These are phyloP conservation scores for Scalopus aquaticus DNA, from an alignment of 2,113 vertebrate species.

Conservation along the genomic window DNA sequence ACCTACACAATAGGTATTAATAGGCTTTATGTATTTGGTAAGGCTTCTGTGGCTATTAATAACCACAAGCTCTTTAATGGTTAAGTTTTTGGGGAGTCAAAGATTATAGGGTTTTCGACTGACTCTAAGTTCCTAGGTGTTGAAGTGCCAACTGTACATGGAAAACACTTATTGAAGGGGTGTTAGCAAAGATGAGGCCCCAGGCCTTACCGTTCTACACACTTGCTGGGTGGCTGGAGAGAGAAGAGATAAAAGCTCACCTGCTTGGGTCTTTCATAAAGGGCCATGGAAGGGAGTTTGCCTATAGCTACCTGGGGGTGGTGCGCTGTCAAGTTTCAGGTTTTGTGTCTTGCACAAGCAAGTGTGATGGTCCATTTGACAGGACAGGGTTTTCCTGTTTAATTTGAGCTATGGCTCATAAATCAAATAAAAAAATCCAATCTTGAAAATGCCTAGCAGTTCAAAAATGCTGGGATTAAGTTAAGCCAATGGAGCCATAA, in stretches of 20 bases:
- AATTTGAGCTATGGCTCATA: conserved; percentile 22
- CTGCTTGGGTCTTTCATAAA: background rate
- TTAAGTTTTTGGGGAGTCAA: background rate
- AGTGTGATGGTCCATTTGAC: background rate
- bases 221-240: background rate
- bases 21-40: background rate
- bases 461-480: conserved; percentile 30
- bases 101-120: background rate
- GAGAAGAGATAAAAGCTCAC: background rate
- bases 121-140: background rate
- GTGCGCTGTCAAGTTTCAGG: rapidly evolving
- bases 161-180: background rate
- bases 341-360: background rate
- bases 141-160: background rate
- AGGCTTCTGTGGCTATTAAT: background rate
- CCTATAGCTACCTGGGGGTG: rapidly evolving
- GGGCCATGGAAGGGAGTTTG: background rate
- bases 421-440: conserved; percentile 54
- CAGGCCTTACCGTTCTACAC: background rate
- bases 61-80: background rate
- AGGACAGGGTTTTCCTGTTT: conserved; percentile 4
- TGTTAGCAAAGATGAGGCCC: background rate
- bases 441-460: conserved; percentile 52
- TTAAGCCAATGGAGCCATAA: background rate
- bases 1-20: background rate